Base-by-base conservation (phyloP, 2,888 invertebrate species). In the Acronicta alni region DNA sequence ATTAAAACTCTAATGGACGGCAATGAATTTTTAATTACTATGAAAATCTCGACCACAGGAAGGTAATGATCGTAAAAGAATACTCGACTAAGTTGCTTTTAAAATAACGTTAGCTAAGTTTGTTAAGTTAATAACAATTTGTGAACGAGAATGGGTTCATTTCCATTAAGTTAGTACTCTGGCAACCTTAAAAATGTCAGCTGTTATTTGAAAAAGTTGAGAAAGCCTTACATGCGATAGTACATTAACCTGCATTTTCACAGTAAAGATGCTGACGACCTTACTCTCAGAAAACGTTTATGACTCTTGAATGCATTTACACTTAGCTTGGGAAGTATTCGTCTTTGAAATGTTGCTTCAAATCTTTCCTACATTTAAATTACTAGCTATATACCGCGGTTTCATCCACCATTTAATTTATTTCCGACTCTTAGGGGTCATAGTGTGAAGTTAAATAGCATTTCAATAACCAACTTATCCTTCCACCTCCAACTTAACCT, bases 111-210 rank as follows among this genome's bases (percentile, higher is more conserved):
- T 61, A 60, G 59, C 51, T 68, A 58, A 59, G 57, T 75, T 67
- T 52, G 39, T 67, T 14, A 64, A 75, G 67, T 70, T 67, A 72
- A 75, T 70, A 70, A 59, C 61, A 73, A 76, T 65, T 75, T 62
- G 61, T 45, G 53, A 44, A 52, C 32, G 15, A 14, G 48, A n/a
- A 52, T 51, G 59, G 60, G 61, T 58, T 67, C 15, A 45, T 70
- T 59, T 45, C 56, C 70, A 64, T 70, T 72, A 70, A 54, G 37
- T 55, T 46, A 30, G 46, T 60, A 42, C 51, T 58, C 56, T 61
- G 59, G 55, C 57, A 59, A 60, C 56, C 41, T 47, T 60, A 46
- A 66, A 56, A 58, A 67, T 59, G 55, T 61, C 48, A 55, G 42
- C 20, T 1, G 14, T 8, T 30, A 9, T 37, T 16, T n/a, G 39